A percentile compares a stretch with the other conserved stretches of the same genome.
Conservation (phyloP, 2,888 invertebrate genomes). For the Tiliacea aurago region DNA sequence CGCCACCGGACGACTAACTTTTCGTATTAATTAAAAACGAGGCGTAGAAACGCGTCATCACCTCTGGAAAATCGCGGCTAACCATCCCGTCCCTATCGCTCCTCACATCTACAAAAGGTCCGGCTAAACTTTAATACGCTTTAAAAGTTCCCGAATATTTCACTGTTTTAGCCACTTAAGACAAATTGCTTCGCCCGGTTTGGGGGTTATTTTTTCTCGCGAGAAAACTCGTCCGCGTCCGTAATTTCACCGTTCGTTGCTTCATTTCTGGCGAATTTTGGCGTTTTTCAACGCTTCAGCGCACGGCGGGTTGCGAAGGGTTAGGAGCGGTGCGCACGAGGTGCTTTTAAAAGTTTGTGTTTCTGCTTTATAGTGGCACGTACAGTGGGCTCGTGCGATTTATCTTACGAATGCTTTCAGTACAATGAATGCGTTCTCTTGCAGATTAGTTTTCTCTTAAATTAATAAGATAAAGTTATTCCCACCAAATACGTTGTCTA, state of each 20-base stretch:
- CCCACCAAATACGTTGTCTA: conserved; percentile 6
- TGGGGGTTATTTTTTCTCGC: conserved; percentile 75
- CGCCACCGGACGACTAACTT: conserved; percentile 73
- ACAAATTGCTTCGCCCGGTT: conserved; percentile 83
- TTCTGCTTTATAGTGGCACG: conserved; percentile 25
- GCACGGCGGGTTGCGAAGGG: conserved; percentile 56
- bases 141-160: conserved; percentile 86
- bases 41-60: conserved; percentile 74
- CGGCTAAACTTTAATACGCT: conserved; percentile 83
- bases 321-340: conserved; percentile 43
- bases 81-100: conserved; percentile 72
- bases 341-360: conserved; percentile 45
- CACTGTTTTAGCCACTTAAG: conserved; percentile 86
- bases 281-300: conserved; percentile 65
- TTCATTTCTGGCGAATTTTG: conserved; percentile 65
- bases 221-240: conserved; percentile 63
- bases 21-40: conserved; percentile 84
- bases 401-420: conserved; percentile 45
- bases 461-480: conserved; percentile 35
- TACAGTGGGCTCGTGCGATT: conserved; percentile 24
- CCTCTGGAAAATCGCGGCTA: conserved; percentile 70
- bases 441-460: conserved; percentile 47
- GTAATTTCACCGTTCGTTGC: conserved; percentile 84
- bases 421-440: conserved; percentile 49
- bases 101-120: conserved; percentile 74